Evolutionary conservation across 2,113 vertebrate genomes (phyloP).

Genomic region (Casuarius casuarius): DNA sequence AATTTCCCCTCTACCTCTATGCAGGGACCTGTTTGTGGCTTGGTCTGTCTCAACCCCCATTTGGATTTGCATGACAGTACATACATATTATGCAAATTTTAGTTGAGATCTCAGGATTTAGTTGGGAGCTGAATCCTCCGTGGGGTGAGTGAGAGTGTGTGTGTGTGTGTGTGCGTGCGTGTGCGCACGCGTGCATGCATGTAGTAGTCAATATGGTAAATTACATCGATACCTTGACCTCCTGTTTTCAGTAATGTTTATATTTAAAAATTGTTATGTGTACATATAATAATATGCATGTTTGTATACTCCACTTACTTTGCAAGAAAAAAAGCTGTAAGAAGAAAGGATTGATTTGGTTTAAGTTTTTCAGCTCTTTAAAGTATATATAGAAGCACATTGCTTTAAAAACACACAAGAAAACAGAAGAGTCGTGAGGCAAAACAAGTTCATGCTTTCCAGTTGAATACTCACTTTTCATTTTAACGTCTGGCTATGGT

Average conservation of each 20-base stretch:
- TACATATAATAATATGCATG: not conserved
- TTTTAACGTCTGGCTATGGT: not conserved
- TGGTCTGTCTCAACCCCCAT: not conserved
- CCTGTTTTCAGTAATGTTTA: not conserved
- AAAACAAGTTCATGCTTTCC: not conserved
- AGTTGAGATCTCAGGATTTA: not conserved
- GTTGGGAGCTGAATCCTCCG: not conserved
- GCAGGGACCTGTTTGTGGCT: not conserved
- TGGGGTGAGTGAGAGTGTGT: not conserved
- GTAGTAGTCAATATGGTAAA: not conserved
- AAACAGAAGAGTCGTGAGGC: not conserved
- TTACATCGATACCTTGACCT: not conserved
- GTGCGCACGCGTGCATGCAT: too few species aligned
- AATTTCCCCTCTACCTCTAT: not conserved
- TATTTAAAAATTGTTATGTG: not conserved
- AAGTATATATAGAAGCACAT: not conserved
- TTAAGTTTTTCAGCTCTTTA: not conserved
- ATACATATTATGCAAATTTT: not conserved
- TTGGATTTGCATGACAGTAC: not conserved
- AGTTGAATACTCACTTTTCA: not conserved
- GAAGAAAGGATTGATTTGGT: not conserved
- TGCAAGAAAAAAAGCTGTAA: not conserved
- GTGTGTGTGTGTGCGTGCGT: not conserved
- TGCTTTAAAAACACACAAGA: not conserved
- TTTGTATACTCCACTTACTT: not conserved